Evolutionary conservation across 1,140 invertebrate genomes (phyloP).

Genomic region (Rhyzopertha dominica): DNA sequence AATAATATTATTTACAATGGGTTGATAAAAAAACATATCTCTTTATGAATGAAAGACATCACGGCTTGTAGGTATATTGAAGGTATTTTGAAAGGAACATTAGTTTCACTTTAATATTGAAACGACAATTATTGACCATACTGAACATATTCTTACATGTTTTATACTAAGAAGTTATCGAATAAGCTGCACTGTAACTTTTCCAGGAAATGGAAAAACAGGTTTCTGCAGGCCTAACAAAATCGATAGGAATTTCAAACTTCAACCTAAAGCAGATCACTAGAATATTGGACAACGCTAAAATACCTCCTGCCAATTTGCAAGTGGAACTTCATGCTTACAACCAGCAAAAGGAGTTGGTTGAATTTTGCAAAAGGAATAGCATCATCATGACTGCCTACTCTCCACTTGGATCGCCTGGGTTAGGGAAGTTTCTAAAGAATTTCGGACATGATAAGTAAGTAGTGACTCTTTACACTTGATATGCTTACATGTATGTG

Average conservation of each 20-base stretch:
- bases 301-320: conserved; percentile 64
- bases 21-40: too few species aligned
- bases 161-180: too few species aligned
- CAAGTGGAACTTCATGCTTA: conserved; percentile 81
- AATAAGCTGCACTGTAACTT: too few species aligned
- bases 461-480: conserved; percentile 18
- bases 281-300: conserved; percentile 57
- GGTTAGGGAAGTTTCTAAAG: conserved; percentile 49
- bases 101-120: too few species aligned
- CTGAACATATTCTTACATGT: too few species aligned
- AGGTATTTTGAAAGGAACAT: too few species aligned
- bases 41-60: too few species aligned
- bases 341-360: conserved; percentile 71
- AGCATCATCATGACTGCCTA: conserved; percentile 77
- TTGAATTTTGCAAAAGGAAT: conserved; percentile 66
- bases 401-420: conserved; percentile 73
- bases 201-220: conserved; percentile 70
- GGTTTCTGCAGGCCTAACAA: conserved; percentile 58
- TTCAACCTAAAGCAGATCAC: conserved; percentile 68
- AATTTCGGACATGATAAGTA: conserved; percentile 44
- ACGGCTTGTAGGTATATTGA: too few species aligned
- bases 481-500: too few species aligned
- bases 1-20: too few species aligned
- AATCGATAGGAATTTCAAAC: conserved; percentile 75
- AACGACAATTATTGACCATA: too few species aligned